These are phyloP conservation scores for Ptychadena robeensis DNA, from an alignment of 2,797 vertebrate species.

Conservation along the genomic window DNA sequence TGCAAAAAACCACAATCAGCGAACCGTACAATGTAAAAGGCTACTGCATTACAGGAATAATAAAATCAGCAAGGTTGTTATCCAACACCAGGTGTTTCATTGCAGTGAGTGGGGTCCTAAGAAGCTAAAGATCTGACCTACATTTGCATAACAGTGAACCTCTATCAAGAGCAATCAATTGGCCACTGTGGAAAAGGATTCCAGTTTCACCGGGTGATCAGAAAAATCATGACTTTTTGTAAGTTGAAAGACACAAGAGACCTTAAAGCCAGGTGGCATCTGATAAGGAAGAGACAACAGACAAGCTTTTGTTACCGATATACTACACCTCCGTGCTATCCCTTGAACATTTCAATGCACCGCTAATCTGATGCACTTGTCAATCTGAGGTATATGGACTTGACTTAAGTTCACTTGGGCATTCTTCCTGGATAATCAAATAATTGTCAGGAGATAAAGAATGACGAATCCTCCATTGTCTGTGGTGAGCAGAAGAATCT, in stretches of 20 bases:
- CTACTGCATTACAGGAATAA: neutral
- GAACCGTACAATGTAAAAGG: too few relatives aligned
- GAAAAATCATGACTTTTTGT: slow-evolving; percentile 36
- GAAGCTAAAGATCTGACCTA: slow-evolving; percentile 2
- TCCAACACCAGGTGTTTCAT: slow-evolving; percentile 11
- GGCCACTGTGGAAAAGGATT: slow-evolving; percentile 13
- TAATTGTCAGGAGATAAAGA: slow-evolving; percentile 1
- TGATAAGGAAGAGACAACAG: slow-evolving; percentile 47
- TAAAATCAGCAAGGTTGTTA: slow-evolving; percentile 11
- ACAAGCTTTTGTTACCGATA: slow-evolving; percentile 43
- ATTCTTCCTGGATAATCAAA: slow-evolving; percentile 29
- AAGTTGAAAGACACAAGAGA: slow-evolving; percentile 38
- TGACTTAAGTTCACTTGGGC: slow-evolving; percentile 47
- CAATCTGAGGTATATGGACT: slow-evolving; percentile 21
- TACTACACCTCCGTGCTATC: slow-evolving; percentile 1
- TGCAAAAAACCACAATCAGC: too few relatives aligned
- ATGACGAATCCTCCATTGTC: neutral
- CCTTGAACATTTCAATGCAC: slow-evolving; percentile 38
- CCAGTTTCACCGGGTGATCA: slow-evolving; percentile 39
- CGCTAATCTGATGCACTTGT: slow-evolving; percentile 42
- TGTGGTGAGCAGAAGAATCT: neutral
- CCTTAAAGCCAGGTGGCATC: slow-evolving; percentile 46
- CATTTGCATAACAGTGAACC: slow-evolving; percentile 37
- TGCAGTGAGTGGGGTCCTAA: slow-evolving; percentile 10
- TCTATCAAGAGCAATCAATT: slow-evolving; percentile 35